Evolutionary conservation across 2,888 invertebrate species (phyloP), one percentile per base, ranked within the genome.

Genomic region (Pachymerium ferrugineum): DNA sequence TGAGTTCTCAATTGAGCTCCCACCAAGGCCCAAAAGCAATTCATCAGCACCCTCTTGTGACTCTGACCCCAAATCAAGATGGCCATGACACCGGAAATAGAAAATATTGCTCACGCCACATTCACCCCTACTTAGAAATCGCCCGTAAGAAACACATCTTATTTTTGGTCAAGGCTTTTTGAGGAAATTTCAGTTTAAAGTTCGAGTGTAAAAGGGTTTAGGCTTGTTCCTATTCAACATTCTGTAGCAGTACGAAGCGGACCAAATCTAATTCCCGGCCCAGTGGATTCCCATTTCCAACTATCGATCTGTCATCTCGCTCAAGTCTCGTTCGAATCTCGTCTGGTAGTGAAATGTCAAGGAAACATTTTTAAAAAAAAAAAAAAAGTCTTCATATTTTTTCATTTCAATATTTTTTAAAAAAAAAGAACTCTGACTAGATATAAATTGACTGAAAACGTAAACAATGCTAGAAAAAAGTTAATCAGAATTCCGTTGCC

Each of bases 51-150:
- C 54, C 54, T 54, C 54, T 54, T 54, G 54, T 54, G 25, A 25
- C 54, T 28, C 54, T 54, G 54, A 54, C 54, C 54, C 54, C 54
- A 54, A 54, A 54, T 54, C 54, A 54, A 54, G 54, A 54, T 54
- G 54, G 54, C 54, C 54, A 54, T 54, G 54, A 54, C 54, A 54
- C 54, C 54, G 54, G 54, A 54, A 54, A 54, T 54, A 54, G 54
- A 54, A n/a, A 54, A 25, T 54, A 54, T 54, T 54, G 28, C 54
- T 25, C 54, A 28, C 54, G n/a, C 54, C 54, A 54, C 54, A 38
- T 38, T 38, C 16, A n/a, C 16, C 38, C 38, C 38, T 16, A 5
- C 5, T 1, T 14, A 54, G 54, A 54, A 54, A 54, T 54, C 25
- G 25, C 54, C 28, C 54, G 22, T 25, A 25, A 12, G 54, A 28